Evolutionary conservation across 1,140 invertebrate species (phyloP).

Genomic region (Heliconius hermathena): DNA sequence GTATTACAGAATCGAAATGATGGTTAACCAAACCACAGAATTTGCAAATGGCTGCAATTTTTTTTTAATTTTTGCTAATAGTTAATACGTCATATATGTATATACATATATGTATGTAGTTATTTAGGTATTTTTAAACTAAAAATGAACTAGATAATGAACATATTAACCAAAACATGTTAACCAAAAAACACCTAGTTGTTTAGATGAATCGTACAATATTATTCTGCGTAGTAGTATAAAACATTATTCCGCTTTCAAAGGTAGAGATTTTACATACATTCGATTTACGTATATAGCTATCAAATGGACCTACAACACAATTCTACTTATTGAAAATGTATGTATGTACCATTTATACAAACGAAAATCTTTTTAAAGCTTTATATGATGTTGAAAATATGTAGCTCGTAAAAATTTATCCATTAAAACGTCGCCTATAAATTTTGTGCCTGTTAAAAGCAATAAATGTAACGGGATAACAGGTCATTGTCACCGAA

Average conservation of each 20-base stretch:
- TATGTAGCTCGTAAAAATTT: not conserved
- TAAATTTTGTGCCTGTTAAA: not conserved
- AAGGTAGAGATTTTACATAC: too few relatives aligned
- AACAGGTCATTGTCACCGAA: conserved; percentile 11
- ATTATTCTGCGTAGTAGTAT: too few relatives aligned
- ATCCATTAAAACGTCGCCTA: conserved; percentile 6
- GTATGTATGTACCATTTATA: too few relatives aligned
- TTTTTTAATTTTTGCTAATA: not conserved
- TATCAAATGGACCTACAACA: not conserved
- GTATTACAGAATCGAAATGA: conserved; percentile 12
- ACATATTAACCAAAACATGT: too few relatives aligned
- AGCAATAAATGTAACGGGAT: not conserved
- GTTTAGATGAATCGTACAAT: too few relatives aligned
- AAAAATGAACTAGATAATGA: too few relatives aligned
- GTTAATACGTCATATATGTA: not conserved
- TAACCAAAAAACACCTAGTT: too few relatives aligned
- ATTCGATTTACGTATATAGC: too few relatives aligned
- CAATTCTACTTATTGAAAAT: too few relatives aligned
- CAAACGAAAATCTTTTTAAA: not conserved
- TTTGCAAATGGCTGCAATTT: not conserved
- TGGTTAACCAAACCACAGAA: conserved; percentile 4
- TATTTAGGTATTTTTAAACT: too few relatives aligned
- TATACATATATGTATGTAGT: too few relatives aligned
- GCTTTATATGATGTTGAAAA: not conserved
- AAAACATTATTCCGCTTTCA: too few relatives aligned